Conservation (phyloP, 1,140 invertebrate species). For the Linepithema humile region DNA sequence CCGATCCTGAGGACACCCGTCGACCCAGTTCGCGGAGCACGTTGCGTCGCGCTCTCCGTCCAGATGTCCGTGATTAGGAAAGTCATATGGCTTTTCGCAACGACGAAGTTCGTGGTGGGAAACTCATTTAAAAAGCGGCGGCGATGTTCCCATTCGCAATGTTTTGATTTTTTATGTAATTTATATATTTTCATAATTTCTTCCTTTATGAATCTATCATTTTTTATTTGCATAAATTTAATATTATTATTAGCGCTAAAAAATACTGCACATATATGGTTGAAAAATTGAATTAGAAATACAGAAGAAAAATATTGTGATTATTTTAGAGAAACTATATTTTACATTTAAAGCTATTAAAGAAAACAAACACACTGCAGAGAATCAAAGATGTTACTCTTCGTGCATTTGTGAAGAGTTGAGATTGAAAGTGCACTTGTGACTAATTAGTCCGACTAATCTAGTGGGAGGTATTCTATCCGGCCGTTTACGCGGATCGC, state of each 20-base stretch:
- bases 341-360: neutral
- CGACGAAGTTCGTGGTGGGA: neutral
- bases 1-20: slow-evolving; percentile 76
- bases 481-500: slow-evolving; percentile 54
- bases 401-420: neutral
- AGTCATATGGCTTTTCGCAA: slow-evolving; percentile 42
- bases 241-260: no score
- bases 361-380: neutral
- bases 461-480: neutral
- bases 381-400: neutral
- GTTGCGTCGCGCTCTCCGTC: slow-evolving; percentile 58
- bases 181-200: neutral
- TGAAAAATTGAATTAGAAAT: no score
- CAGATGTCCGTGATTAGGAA: slow-evolving; percentile 42
- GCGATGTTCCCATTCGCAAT: no score
- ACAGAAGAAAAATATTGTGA: neutral
- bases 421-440: neutral
- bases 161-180: no score
- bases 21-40: slow-evolving; percentile 74
- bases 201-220: neutral
- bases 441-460: slow-evolving; percentile 45
- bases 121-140: neutral
- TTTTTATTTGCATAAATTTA: no score
- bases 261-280: no score
- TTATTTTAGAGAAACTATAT: neutral